phyloP scores from a whole-genome alignment of 2,888 invertebrate genomes.

The Drosophila ustulata region DNA sequence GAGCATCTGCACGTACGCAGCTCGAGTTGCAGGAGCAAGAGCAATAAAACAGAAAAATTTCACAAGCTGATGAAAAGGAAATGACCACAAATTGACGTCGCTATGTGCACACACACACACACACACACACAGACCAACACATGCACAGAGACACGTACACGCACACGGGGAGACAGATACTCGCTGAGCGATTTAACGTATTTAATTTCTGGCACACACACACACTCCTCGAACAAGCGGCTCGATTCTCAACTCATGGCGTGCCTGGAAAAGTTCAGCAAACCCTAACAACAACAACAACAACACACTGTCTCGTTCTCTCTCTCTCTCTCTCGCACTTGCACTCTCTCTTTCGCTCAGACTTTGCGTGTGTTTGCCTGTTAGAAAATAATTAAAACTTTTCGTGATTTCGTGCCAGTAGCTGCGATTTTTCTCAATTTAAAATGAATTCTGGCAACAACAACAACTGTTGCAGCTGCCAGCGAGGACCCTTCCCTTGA shows the following conservation, averaged over 20 bases:
- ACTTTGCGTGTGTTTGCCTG: conserved; percentile 71
- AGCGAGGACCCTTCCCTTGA: conserved; percentile 39
- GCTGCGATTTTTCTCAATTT: conserved; percentile 78
- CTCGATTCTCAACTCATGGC: conserved; percentile 35
- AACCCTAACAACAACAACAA: conserved; percentile 37
- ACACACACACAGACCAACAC: conserved; percentile 21
- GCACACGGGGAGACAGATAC: conserved; percentile 7
- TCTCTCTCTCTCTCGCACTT: conserved; percentile 4
- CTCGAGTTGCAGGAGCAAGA: conserved; percentile 46
- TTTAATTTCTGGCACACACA: conserved; percentile 62
- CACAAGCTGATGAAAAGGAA: conserved; percentile 77
- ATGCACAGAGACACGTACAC: conserved; percentile 19
- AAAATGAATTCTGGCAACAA: conserved; percentile 70
- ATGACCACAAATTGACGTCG: conserved; percentile 78
- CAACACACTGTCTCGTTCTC: conserved; percentile 24
- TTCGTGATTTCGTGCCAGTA: conserved; percentile 78
- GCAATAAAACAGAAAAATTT: conserved; percentile 58
- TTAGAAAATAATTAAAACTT: conserved; percentile 79
- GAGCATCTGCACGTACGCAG: conserved; percentile 70
- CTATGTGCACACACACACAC: conserved; percentile 40
- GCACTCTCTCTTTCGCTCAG: neutral
- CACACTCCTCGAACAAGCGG: conserved; percentile 7
- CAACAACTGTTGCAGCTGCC: conserved; percentile 35
- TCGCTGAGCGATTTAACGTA: conserved; percentile 69
- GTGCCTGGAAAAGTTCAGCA: conserved; percentile 63